Conservation (phyloP, 2,888 invertebrate genomes). For the Idaea aversata region DNA sequence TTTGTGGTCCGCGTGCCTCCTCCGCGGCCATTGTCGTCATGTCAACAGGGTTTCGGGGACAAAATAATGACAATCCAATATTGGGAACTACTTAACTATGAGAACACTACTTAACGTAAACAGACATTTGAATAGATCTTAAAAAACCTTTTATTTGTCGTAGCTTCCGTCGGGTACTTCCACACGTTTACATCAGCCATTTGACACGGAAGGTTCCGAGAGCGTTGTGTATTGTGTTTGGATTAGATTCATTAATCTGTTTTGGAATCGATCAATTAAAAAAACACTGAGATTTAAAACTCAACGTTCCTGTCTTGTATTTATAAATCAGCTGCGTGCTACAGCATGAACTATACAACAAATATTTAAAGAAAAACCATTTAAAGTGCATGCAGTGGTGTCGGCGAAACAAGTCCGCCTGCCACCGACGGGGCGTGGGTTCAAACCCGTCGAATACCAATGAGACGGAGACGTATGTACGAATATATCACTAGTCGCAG, state of each 20-base stretch:
- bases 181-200: not conserved
- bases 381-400: not conserved
- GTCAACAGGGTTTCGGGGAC: constrained; percentile 39
- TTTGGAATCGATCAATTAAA: not conserved
- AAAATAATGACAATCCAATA: constrained; percentile 42
- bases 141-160: constrained; percentile 14
- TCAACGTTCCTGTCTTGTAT: not conserved
- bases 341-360: not conserved
- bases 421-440: not conserved
- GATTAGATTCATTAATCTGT: not conserved
- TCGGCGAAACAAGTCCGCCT: not conserved
- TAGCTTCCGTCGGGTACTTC: constrained; percentile 19
- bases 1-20: constrained; percentile 50
- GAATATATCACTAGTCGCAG: not conserved
- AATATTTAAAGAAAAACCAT: not conserved
- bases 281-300: not conserved
- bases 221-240: not conserved
- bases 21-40: constrained; percentile 52
- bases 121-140: constrained; percentile 22
- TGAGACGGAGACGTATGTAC: not conserved
- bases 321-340: not conserved
- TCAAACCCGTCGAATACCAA: not conserved
- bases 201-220: not conserved
- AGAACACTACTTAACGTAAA: constrained; percentile 20
- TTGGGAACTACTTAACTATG: constrained; percentile 25